These are phyloP conservation scores for Hypanus sabinus DNA, from an alignment of 2,113 vertebrate species.

Conservation along the genomic window DNA sequence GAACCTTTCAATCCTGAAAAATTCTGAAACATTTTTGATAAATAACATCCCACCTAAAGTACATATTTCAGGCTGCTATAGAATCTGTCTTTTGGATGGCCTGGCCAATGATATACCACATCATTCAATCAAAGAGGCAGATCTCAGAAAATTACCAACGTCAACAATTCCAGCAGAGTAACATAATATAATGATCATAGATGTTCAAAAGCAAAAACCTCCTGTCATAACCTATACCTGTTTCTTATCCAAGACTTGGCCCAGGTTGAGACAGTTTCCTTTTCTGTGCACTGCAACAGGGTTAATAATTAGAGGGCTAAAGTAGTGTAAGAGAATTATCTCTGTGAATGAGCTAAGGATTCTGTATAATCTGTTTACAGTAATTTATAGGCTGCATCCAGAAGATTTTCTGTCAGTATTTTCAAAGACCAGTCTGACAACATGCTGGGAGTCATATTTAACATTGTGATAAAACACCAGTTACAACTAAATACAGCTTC, in stretches of 20 bases:
- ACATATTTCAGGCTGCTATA: background rate
- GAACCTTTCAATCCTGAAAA: background rate
- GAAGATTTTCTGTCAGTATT: background rate
- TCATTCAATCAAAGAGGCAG: background rate
- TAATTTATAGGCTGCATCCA: background rate
- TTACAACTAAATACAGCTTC: background rate
- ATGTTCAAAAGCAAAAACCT: background rate
- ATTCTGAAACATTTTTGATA: background rate
- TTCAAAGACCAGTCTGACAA: background rate
- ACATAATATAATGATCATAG: background rate
- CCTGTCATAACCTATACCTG: background rate
- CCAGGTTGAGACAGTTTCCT: background rate
- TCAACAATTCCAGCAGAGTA: background rate
- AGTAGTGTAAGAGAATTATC: background rate
- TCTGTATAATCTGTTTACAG: background rate
- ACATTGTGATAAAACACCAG: background rate
- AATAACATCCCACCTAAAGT: background rate
- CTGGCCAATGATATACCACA: background rate
- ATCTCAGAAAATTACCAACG: background rate
- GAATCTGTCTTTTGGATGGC: background rate
- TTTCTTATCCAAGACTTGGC: background rate
- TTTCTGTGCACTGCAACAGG: background rate
- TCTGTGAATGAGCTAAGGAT: background rate
- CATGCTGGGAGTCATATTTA: background rate
- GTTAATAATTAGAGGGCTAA: background rate